Evolutionary conservation across 1,140 invertebrate species (phyloP), one percentile per base, ranked within the genome.

Genomic region (Schlechtendalia chinensis): DNA sequence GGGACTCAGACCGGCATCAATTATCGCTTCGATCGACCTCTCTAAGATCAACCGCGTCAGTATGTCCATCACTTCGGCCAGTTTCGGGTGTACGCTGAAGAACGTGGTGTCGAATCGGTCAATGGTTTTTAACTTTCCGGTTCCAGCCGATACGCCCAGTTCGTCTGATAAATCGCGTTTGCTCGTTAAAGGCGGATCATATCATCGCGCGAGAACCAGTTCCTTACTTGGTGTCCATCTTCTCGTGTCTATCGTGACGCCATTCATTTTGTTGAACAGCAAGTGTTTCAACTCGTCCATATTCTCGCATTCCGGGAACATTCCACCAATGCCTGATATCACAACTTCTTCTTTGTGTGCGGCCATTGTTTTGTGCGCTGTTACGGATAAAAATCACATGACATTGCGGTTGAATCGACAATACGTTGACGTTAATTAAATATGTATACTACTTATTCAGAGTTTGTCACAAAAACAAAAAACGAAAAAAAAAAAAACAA

Each of bases 271-370:
- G 22, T 86, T 85, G 80, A 89, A 86, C 5, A 92, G 85, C 84
- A 90, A 87, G 45, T 90, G 83, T 61, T 86, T 85, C 80, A 92
- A 90, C 83, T 91, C 88, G n/a, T 86, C 83, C 29, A 91, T 84
- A 84, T 88, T 90, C 39, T 89, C 85, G 16, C 88, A 88, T 81
- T 89, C 87, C 12, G 91, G 90, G 83, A 91, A 90, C 80, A 88
- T 85, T 59, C 90, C 90, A 16, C 89, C 87, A 45, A 92, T 88
- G 22, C 91, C 91, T 63, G 87, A 87, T 77, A 92, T 90, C 5
- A 91, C 89, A 81, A 91, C 86, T 80, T 83, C 82, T 24, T 81
- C 24, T 61, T 81, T 82, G 1, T n/a, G 69, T n/a, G n/a, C 24
- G 5, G 17, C 17, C 69, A 72, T 72, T 54, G 6, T 67, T 22